Evolutionary conservation across 2,797 vertebrate species (phyloP).

Genomic region (Acanthurus tractus): DNA sequence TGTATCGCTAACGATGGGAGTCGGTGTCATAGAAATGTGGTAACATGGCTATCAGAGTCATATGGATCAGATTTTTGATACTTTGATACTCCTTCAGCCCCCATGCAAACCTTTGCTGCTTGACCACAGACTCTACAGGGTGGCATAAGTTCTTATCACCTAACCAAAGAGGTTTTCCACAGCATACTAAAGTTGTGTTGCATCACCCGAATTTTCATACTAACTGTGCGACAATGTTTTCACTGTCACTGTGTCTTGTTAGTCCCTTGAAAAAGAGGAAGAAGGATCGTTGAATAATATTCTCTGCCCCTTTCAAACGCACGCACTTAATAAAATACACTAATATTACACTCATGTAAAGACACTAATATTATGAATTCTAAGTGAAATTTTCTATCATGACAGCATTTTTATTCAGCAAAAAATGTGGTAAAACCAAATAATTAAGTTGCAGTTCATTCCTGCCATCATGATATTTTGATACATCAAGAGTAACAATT

Average conservation of each 20-base stretch:
- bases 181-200: neutral
- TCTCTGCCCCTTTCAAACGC: neutral
- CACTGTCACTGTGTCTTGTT: neutral
- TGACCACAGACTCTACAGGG: neutral
- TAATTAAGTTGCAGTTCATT: neutral
- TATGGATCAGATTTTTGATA: neutral
- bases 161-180: neutral
- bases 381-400: neutral
- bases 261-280: no score
- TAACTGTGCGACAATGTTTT: neutral
- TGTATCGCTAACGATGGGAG: no score
- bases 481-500: no score
- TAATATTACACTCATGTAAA: no score
- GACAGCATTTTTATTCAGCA: neutral
- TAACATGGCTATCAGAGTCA: neutral
- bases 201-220: neutral
- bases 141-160: neutral
- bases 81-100: neutral
- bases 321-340: neutral
- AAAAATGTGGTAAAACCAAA: neutral
- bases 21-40: neutral
- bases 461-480: neutral
- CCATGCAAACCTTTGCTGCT: neutral
- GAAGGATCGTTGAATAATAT: no score
- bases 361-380: neutral